Base-by-base conservation (phyloP, 2,888 invertebrate genomes). In the Heteropelma amictum region DNA sequence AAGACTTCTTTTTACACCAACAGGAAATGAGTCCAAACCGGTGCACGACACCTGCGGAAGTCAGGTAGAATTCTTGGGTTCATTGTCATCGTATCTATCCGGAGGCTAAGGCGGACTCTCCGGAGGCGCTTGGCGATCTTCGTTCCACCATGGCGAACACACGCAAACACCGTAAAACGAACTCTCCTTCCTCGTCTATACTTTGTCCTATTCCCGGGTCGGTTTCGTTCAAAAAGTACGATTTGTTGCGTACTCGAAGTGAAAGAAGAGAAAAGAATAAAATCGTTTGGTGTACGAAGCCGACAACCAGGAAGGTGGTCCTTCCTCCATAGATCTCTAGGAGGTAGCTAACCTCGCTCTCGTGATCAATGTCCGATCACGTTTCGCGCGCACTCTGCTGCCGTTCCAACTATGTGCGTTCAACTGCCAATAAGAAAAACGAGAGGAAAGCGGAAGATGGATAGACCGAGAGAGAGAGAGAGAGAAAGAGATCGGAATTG, bases 341-440 rank as follows among this genome's bases (percentile, higher is more conserved):
- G 54, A 17, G 54, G 35, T 35, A 49, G 28, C 21, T 6, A 38
- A 28, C 45, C 40, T 42, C 54, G 54, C 56, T n/a, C n/a, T 53
- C 58, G 74, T 70, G 61, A 76, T 72, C 76, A 58, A 72, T 72
- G 72, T 54, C 69, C 61, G 76, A 76, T 76, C 72, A 76, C 76
- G 76, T 72, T 76, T 76, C 58, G 71, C 67, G 72, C 73, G 69
- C n/a, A n/a, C n/a, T n/a, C 45, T 64, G 69, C 69, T 69, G 64
- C 61, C 68, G 73, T 64, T 73, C 45, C 38, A n/a, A 56, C 63
- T 38, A 56, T 17, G 38, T 60, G 69, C 51, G 53, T 58, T 63
- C 45, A 53, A n/a, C 42, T 51, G 10, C 33, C 49, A 17, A 49
- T 26, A 19, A 63, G 54, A 60, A 47, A 45, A 56, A 65, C 42